Evolutionary conservation across 2,797 vertebrate genomes (phyloP), one percentile per base, ranked within the genome.

Genomic region (Antennarius maculatus): DNA sequence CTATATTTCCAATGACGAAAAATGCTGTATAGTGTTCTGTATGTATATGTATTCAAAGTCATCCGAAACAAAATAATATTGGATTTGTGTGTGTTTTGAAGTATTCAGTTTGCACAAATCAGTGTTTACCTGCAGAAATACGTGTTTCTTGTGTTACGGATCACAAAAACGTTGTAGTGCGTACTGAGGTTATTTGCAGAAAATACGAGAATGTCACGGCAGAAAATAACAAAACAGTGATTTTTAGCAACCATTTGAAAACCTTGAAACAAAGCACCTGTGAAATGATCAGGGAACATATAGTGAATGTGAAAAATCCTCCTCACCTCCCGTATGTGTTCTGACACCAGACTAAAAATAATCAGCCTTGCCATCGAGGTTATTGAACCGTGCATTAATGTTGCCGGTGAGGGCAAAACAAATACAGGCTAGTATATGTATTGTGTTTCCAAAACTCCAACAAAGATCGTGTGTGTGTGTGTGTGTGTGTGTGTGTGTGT

Each of bases 291-390:
- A 23, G 41, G 56, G 12, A 70, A 41, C 69, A 66, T 17, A 65
- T 78, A 73, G 8, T 54, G 64, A 75, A 78, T 62, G 46, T 62
- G 62, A 65, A 72, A 58, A 74, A 39, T 69, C 52, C 58, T 56
- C 54, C 55, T 42, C 60, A 28, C 61, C 45, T 4, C 18, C 53
- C 15, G 31, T 57, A 65, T 69, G 16, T 43, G 51, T 80, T 75
- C 29, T 57, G 75, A 77, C 71, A 70, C 58, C 54, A n/a, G 45
- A 48, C 64, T 68, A 70, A 79, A 83, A 84, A 83, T 77, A 82
- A 77, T 82, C 77, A 63, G 41, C 23, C 0, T 8, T 13, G 47
- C 63, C 23, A 29, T 82, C 54, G 5, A 15, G 71, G 68, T 52
- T 69, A 70, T 57, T 79, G 74, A 77, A 79, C 54, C 28, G 2